Conservation (phyloP, 2,888 invertebrate genomes). For the Notodonta dromedarius region DNA sequence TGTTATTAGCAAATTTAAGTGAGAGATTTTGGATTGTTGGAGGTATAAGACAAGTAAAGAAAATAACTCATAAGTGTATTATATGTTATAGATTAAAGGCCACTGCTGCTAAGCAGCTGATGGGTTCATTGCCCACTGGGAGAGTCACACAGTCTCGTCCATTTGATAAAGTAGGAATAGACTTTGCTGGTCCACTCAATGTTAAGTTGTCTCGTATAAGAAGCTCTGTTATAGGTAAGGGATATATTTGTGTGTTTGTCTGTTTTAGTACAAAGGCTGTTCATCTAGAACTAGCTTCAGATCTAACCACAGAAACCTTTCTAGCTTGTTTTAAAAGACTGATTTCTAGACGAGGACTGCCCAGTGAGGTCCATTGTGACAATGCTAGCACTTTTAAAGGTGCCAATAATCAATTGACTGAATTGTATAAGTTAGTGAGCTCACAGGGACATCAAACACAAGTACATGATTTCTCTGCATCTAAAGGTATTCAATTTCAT, state of each 20-base stretch:
- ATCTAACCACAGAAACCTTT: constrained; percentile 18
- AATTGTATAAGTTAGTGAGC: constrained; percentile 14
- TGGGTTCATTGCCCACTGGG: constrained; percentile 25
- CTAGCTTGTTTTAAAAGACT: constrained; percentile 19
- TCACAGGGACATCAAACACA: constrained; percentile 12
- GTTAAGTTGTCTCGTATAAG: constrained; percentile 18
- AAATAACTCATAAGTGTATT: constrained; percentile 24
- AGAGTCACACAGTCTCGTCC: constrained; percentile 14
- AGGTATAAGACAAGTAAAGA: constrained; percentile 28
- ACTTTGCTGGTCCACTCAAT: constrained; percentile 25
- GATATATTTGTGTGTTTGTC: constrained; percentile 23
- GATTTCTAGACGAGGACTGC: constrained; percentile 17
- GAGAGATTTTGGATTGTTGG: constrained; percentile 25
- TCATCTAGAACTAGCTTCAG: constrained; percentile 19
- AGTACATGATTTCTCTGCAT: constrained; percentile 6
- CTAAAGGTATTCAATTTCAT: constrained; percentile 14
- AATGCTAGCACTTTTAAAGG: constrained; percentile 20
- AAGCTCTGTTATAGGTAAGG: constrained; percentile 16
- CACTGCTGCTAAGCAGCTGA: constrained; percentile 19
- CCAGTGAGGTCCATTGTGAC: constrained; percentile 19
- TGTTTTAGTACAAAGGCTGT: constrained; percentile 22
- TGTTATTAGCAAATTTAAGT: constrained; percentile 11
- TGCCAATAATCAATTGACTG: constrained; percentile 9
- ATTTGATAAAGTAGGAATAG: constrained; percentile 21
- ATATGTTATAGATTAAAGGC: constrained; percentile 28